Conservation (phyloP, 2,113 vertebrate genomes). For the Eurystomus gularis region DNA sequence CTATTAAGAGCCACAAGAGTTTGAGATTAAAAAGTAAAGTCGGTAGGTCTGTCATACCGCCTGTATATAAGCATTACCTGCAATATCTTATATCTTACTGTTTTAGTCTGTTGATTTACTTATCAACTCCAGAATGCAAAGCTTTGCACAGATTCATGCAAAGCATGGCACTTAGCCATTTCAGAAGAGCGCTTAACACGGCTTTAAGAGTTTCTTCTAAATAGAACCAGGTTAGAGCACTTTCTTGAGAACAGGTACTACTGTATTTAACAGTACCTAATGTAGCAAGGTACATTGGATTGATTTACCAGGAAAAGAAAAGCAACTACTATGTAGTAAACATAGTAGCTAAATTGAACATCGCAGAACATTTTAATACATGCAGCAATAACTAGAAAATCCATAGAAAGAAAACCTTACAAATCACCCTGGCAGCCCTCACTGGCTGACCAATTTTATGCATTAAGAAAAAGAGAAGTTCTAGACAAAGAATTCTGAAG, state of each 20-base stretch:
- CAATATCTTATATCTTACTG: neutral
- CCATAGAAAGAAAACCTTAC: neutral
- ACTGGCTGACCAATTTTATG: conserved; percentile 26
- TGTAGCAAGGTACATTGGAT: too few relatives aligned
- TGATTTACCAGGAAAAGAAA: too few relatives aligned
- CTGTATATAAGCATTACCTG: neutral
- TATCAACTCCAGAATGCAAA: neutral
- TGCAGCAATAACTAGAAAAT: neutral
- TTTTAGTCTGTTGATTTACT: neutral
- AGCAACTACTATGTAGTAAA: too few relatives aligned
- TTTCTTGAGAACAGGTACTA: neutral
- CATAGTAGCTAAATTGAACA: neutral
- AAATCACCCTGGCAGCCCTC: conserved; percentile 34
- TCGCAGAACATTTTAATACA: neutral
- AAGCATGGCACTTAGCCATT: neutral
- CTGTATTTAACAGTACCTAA: neutral
- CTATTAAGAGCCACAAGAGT: neutral
- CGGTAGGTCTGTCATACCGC: neutral
- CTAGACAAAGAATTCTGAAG: conserved; percentile 73
- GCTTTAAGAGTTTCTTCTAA: neutral
- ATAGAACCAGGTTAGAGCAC: neutral
- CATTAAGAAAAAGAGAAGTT: conserved; percentile 59
- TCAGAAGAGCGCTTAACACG: neutral
- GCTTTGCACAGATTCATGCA: neutral
- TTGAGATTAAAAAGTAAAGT: neutral